Evolutionary conservation across 2,888 invertebrate species (phyloP), one percentile per base, ranked within the genome.

Genomic region (Volucella inanis): DNA sequence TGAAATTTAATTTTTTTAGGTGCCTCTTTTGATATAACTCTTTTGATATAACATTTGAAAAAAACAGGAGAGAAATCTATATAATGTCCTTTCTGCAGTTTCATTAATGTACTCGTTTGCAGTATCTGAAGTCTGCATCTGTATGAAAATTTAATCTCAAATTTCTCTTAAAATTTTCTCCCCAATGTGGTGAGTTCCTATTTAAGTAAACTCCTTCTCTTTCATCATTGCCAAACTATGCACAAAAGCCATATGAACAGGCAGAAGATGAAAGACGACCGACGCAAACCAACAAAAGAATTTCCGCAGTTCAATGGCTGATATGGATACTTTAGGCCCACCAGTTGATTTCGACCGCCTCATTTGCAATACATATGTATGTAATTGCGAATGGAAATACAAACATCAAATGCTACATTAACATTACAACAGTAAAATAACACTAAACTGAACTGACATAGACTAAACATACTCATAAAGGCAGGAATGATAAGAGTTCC

Each of bases 301-400:
- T 57, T 50, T 75, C 57, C 57, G 45, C 61, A 31, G 45, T 62
- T 76, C 52, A 39, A 15, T 64, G 57, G 47, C 72, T 55, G 14
- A 50, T 31, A 31, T 31, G 31, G 31, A 31, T 38, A 49, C 61
- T 52, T 49, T 70, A 39, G 50, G 70, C 41, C 80, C 84, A 84
- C 84, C 67, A 84, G 84, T 84, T 84, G 84, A 80, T 67, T 81
- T 84, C 84, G 75, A 81, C 75, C 80, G 75, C 18, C 43, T 6
- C 47, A 15, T n/a, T 38, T 18, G 59, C 47, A 49, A 61, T 12
- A 52, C 31, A 38, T 38, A 31, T 15, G 12, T n/a, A 39, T 39
- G n/a, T 4, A 22, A 11, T 54, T 31, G 31, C 31, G 31, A 31
- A 31, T 6, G 31, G 6, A 31, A 6, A 31, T 31, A 31, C 31